Conservation (phyloP, 2,888 invertebrate species). For the Apodemia hepburni region DNA sequence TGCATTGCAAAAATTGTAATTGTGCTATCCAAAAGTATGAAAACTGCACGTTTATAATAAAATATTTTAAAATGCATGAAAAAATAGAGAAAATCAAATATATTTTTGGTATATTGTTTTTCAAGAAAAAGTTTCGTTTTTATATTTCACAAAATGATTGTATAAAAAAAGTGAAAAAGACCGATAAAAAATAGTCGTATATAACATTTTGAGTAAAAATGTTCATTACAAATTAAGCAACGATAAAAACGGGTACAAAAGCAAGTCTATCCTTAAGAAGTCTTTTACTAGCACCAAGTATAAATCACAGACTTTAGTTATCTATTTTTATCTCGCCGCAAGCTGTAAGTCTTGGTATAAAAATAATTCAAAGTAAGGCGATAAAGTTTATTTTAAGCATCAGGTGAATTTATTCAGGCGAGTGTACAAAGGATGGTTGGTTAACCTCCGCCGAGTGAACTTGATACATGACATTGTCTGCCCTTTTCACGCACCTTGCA, state of each 20-base stretch:
- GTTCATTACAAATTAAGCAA: not conserved
- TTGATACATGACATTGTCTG: conserved; percentile 79
- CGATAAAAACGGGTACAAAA: not conserved
- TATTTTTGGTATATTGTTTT: no score
- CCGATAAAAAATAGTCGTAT: no score
- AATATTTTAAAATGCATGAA: no score
- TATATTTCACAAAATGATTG: no score
- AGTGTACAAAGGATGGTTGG: conserved; percentile 55
- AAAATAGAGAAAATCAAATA: no score
- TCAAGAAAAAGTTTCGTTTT: no score
- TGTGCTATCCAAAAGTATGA: no score
- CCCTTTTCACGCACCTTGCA: conserved; percentile 65
- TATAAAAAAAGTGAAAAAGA: no score
- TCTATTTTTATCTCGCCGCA: not conserved
- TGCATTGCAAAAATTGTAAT: no score
- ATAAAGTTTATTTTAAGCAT: conserved; percentile 2
- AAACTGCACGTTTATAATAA: no score
- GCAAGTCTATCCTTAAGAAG: not conserved
- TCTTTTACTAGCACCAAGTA: not conserved
- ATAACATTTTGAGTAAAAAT: not conserved
- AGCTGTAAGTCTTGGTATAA: conserved; percentile 3
- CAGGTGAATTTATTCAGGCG: conserved; percentile 28
- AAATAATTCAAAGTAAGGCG: conserved; percentile 18
- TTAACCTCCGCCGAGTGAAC: conserved; percentile 60
- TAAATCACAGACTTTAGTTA: not conserved